A percentile compares a stretch with the other conserved stretches of the same genome.
Conservation (phyloP, 2,888 invertebrate species). For the Drosophila ezoana region DNA sequence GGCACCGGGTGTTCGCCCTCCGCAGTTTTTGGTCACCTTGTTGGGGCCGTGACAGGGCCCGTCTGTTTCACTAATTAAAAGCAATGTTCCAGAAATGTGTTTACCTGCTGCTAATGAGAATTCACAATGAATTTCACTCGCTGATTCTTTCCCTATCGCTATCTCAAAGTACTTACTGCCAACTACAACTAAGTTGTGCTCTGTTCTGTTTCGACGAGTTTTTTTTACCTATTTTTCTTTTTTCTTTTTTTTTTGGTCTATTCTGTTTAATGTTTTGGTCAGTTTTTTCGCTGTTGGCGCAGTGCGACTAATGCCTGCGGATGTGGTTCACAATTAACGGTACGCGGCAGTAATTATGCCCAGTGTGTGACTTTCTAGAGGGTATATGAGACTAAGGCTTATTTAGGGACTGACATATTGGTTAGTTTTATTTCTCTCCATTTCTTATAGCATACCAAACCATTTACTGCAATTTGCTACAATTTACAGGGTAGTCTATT, state of each 20-base stretch:
- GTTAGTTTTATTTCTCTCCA: neutral
- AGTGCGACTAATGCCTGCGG: slow-evolving; percentile 67
- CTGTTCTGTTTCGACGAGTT: slow-evolving; percentile 9
- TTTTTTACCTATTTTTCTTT: slow-evolving; percentile 3
- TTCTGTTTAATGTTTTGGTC: slow-evolving; percentile 21
- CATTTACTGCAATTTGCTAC: neutral
- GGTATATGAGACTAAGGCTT: neutral
- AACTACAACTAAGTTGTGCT: slow-evolving; percentile 39
- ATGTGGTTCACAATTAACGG: slow-evolving; percentile 61
- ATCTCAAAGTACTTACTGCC: slow-evolving; percentile 33
- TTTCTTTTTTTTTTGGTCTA: slow-evolving; percentile 15
- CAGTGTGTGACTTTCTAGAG: slow-evolving; percentile 2
- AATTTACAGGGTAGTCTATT: slow-evolving; percentile 10
- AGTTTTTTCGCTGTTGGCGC: slow-evolving; percentile 55
- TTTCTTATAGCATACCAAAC: neutral
- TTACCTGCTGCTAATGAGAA: slow-evolving; percentile 81
- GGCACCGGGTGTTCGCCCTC: slow-evolving; percentile 65
- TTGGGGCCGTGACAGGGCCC: slow-evolving; percentile 38
- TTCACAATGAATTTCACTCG: slow-evolving; percentile 80
- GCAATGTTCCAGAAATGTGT: slow-evolving; percentile 81
- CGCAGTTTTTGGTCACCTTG: slow-evolving; percentile 11
- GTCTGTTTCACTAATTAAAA: slow-evolving; percentile 82
- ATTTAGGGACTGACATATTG: neutral
- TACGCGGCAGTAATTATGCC: slow-evolving; percentile 45
- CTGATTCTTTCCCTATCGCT: slow-evolving; percentile 63